These are phyloP conservation scores for Hecatera dysodea DNA, from an alignment of 2,888 invertebrate genomes.

Conservation along the genomic window DNA sequence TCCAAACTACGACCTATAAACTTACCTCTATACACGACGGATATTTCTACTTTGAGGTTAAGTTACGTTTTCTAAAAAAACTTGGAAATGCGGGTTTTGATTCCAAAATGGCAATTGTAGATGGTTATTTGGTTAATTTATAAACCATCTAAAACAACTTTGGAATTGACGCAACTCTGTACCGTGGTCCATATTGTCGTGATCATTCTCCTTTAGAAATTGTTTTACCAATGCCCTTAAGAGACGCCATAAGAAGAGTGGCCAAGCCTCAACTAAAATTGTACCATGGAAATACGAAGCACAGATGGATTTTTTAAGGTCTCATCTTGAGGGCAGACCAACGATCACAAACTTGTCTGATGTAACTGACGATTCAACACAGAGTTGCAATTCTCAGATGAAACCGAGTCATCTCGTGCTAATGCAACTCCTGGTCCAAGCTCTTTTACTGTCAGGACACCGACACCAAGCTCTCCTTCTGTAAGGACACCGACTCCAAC, in stretches of 20 bases:
- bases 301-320: constrained; percentile 48
- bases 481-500: constrained; percentile 8
- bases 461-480: constrained; percentile 17
- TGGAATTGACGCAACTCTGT: too few relatives aligned
- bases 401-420: constrained; percentile 18
- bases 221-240: constrained; percentile 48
- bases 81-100: too few relatives aligned
- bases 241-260: constrained; percentile 55
- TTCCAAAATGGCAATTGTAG: too few relatives aligned
- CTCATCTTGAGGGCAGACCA: constrained; percentile 23
- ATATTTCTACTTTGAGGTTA: too few relatives aligned
- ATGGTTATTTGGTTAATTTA: too few relatives aligned
- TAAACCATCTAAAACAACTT: too few relatives aligned
- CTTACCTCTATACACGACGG: too few relatives aligned
- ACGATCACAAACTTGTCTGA: constrained; percentile 29
- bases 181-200: too few relatives aligned
- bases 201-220: too few relatives aligned
- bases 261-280: constrained; percentile 41
- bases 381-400: constrained; percentile 50
- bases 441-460: constrained; percentile 14
- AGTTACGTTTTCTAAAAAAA: too few relatives aligned
- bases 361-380: constrained; percentile 43
- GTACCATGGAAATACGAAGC: constrained; percentile 26
- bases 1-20: too few relatives aligned
- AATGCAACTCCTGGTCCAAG: constrained; percentile 5